phyloP scores from a whole-genome alignment of 2,113 vertebrate species.

The Sylvilagus bachmani region DNA sequence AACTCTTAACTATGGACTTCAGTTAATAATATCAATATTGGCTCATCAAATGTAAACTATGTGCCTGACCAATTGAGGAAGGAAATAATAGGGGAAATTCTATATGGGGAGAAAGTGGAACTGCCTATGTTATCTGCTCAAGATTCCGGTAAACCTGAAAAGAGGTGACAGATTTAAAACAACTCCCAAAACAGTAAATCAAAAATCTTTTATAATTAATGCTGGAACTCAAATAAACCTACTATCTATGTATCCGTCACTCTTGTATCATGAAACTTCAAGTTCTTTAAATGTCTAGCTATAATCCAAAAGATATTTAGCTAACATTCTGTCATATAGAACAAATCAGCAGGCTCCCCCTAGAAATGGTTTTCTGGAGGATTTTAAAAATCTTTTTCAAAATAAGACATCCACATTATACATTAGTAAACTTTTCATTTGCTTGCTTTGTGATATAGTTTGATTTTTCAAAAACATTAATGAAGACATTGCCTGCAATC shows the following conservation, averaged over 20 bases:
- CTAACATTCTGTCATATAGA: not conserved
- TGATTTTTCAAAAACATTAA: not conserved
- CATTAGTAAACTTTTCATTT: not conserved
- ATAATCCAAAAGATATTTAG: not conserved
- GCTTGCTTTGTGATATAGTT: not conserved
- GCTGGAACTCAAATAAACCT: not conserved
- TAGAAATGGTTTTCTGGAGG: not conserved
- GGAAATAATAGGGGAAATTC: not conserved
- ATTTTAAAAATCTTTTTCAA: not conserved
- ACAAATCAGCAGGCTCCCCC: not conserved
- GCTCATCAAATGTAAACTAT: not conserved
- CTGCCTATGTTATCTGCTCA: not conserved
- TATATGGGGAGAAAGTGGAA: not conserved
- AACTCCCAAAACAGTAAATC: not conserved
- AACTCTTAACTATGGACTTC: not conserved
- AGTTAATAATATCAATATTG: not conserved
- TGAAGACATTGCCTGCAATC: not conserved
- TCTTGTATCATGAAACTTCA: not conserved
- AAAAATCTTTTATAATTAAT: not conserved
- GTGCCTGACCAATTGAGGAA: not conserved
- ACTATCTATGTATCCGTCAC: not conserved
- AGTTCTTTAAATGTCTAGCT: conserved; percentile 30
- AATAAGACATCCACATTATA: not conserved
- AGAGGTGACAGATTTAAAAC: not conserved
- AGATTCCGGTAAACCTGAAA: not conserved